A percentile compares a stretch with the other conserved stretches of the same genome.
Conservation (phyloP, 2,888 invertebrate genomes). For the Lydus trimaculatus region DNA sequence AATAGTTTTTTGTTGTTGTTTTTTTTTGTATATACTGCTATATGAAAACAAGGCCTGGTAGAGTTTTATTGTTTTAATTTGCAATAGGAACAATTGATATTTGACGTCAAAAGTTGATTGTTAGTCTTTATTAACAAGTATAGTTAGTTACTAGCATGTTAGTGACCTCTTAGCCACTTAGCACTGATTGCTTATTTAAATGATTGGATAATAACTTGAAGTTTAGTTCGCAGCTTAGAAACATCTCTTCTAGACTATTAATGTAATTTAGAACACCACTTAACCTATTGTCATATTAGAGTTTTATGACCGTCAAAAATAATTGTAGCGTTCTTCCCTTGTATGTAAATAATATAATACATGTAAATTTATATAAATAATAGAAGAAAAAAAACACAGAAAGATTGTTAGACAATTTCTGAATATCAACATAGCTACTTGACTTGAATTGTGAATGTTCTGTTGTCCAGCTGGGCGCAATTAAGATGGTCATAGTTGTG, state of each 20-base stretch:
- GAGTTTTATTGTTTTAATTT: slow-evolving; percentile 39
- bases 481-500: slow-evolving; percentile 10
- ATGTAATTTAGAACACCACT: slow-evolving; percentile 33
- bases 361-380: background rate
- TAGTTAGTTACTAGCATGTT: slow-evolving; percentile 42
- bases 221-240: slow-evolving; percentile 27
- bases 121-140: slow-evolving; percentile 42
- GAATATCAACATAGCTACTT: slow-evolving; percentile 1
- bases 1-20: background rate
- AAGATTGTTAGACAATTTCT: background rate
- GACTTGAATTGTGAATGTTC: background rate
- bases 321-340: background rate
- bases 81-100: slow-evolving; percentile 44
- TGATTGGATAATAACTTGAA: slow-evolving; percentile 43
- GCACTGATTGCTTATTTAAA: slow-evolving; percentile 48
- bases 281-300: slow-evolving; percentile 30
- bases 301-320: slow-evolving; percentile 14
- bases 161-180: slow-evolving; percentile 47
- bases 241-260: slow-evolving; percentile 32
- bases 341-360: too few species aligned
- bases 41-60: background rate
- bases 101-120: slow-evolving; percentile 48
- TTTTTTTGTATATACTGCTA: background rate
- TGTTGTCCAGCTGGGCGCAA: slow-evolving; percentile 4
- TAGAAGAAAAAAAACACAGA: background rate